Base-by-base conservation (phyloP, 2,113 vertebrate species). In the Oncorhynchus kisutch region DNA sequence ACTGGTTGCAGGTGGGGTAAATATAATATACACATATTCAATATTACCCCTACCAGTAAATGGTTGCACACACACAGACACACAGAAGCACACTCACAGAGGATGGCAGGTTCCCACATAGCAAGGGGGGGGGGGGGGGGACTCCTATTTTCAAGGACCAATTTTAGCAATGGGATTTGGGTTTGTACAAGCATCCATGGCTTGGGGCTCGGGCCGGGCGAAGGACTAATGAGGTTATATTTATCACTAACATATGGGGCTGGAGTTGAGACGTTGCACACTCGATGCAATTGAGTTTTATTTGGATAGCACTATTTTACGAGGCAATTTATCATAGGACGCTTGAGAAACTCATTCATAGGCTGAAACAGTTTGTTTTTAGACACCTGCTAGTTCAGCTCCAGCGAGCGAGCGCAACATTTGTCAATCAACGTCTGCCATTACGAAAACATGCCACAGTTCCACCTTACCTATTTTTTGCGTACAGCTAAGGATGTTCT, bases 161-260 rank as follows among this genome's bases (percentile, higher is more conserved):
- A 82, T 84, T 82, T 83, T 84, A 86, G 83, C 81, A 81, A 78
- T 75, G 79, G 86, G 79, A 85, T 88, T 86, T 88, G 78, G 82
- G 74, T 88, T 85, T 84, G 65, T 78, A 65, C 73, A 80, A 75
- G 78, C 85, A 75, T 85, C 87, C 79, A 89, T 89, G 82, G 83
- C 87, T 79, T 76, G 74, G 82, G 73, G 81, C 77, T 77, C 2
- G 14, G 74, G 76, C 9, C 9, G 9, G 39, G 39, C 83, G 65
- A 79, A 81, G 80, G 88, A 85, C 81, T 4, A 87, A 80, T 65
- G 18, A 87, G 79, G 84, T 85, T 88, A 48, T 83, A 87, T 86
- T 87, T 87, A 87, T 80, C 75, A 85, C 75, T 64, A 70, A 86
- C 82, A 84, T 80, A 83, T 81, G 83, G 81, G 76, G 70, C 71